phyloP scores from a whole-genome alignment of 37 sponge, comb jelly and placozoan genomes.

The Aplysina aerophoba region DNA sequence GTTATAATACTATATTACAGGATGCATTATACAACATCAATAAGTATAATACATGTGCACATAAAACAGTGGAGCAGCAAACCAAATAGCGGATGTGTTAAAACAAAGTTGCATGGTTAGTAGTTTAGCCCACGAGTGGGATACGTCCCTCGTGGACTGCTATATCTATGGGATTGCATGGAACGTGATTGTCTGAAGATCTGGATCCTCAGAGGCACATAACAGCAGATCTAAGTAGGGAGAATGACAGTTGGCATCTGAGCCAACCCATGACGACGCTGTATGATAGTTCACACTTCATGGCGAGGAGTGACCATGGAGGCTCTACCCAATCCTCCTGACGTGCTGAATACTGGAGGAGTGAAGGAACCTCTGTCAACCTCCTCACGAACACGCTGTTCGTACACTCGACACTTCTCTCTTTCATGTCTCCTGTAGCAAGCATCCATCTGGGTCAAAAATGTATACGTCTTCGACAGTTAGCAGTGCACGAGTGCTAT shows the following conservation, averaged over 20 bases:
- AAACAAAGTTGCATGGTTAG: no score
- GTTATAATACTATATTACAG: no score
- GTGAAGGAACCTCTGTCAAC: no score
- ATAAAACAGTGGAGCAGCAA: no score
- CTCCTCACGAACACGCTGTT: constrained; percentile 8
- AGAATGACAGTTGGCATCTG: neutral
- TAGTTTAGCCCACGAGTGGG: constrained; percentile 4
- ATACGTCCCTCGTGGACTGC: neutral
- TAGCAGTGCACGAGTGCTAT: no score
- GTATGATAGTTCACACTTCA: neutral
- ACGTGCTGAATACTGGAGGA: constrained; percentile 7
- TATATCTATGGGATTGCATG: neutral
- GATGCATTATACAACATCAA: no score
- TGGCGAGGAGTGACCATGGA: neutral
- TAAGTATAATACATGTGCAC: no score
- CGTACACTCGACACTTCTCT: neutral
- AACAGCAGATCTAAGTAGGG: neutral
- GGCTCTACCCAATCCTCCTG: neutral
- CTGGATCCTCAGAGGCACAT: neutral
- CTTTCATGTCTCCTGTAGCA: neutral
- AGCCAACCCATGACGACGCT: neutral
- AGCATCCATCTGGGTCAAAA: neutral
- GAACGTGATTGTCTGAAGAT: neutral
- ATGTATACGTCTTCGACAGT: no score
- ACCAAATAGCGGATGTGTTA: no score